Evolutionary conservation across 2,888 invertebrate species (phyloP), one percentile per base, ranked within the genome.

Genomic region (Hoplodrina blanda): DNA sequence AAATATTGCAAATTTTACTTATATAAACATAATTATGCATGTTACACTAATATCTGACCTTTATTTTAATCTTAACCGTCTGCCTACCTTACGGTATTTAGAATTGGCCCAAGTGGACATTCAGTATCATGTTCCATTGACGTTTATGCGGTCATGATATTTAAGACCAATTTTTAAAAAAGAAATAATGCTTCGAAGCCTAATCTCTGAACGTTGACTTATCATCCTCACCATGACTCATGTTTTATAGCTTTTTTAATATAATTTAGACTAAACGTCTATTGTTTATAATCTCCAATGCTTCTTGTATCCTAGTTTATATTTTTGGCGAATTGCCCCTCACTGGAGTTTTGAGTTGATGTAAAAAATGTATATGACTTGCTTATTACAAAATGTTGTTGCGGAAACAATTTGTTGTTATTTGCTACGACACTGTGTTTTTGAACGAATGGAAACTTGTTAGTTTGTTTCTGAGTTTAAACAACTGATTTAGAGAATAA

Each of bases 281-380:
- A 81, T 84, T 85, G 84, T 88, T 87, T 60, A 84, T 82, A 83
- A 81, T 84, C 83, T 82, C 81, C 81, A 64, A 84, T 80, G 84
- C 77, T 85, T 85, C 76, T 82, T 83, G 76, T 84, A 84, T 82
- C 77, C 74, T 84, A 83, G 81, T 81, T 75, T 69, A 75, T 76
- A 73, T 76, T 56, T 78, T 69, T 68, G 66, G 62, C 66, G 41
- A 73, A 73, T 59, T 62, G 71, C 8, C 62, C 62, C 53, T 17
- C 46, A 46, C 46, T 63, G 49, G 30, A 55, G 46, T 49, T 73
- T 70, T 66, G 61, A 73, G 73, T 72, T 73, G 54, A 65, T 81
- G 82, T 82, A 82, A 71, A 82, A 80, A 85, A 72, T 85, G 85
- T 83, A 78, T 76, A 84, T 70, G 73, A 80, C 71, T 75, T 75